Conservation (phyloP, 1,140 invertebrate genomes). For the Leptinotarsa texana region DNA sequence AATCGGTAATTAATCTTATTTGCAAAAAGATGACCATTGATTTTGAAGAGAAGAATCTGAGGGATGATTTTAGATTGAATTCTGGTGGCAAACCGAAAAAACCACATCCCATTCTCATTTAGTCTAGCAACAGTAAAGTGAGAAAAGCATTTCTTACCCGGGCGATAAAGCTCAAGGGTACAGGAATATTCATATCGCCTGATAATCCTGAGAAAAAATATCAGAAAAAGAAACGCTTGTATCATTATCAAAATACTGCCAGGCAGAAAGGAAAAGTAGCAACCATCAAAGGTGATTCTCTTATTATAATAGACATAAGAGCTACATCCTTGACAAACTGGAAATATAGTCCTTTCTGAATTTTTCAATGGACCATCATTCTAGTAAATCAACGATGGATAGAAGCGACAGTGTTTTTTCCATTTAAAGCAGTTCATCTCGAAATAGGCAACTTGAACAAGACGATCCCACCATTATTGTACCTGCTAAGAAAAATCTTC, state of each 20-base stretch:
- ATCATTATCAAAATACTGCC: background rate
- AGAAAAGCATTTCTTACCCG: background rate
- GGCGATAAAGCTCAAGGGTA: too few species aligned
- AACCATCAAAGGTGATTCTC: background rate
- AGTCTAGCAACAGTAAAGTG: background rate
- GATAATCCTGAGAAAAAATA: background rate
- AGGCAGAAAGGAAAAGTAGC: background rate
- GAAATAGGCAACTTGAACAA: too few species aligned
- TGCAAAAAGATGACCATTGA: background rate
- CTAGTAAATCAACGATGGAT: too few species aligned
- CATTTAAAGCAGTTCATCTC: too few species aligned
- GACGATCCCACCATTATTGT: too few species aligned
- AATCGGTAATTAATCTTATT: too few species aligned
- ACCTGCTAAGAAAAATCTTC: too few species aligned
- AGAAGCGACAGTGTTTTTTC: too few species aligned
- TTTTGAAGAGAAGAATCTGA: background rate
- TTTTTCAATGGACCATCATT: too few species aligned
- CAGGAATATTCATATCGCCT: background rate
- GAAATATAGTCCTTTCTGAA: too few species aligned
- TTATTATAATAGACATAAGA: background rate
- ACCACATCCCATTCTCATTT: background rate
- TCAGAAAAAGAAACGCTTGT: background rate
- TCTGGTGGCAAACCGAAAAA: background rate
- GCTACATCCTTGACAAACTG: too few species aligned
- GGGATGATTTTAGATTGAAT: too few species aligned